Evolutionary conservation across 1,140 invertebrate species (phyloP).

Genomic region (Scaptomyza montana): DNA sequence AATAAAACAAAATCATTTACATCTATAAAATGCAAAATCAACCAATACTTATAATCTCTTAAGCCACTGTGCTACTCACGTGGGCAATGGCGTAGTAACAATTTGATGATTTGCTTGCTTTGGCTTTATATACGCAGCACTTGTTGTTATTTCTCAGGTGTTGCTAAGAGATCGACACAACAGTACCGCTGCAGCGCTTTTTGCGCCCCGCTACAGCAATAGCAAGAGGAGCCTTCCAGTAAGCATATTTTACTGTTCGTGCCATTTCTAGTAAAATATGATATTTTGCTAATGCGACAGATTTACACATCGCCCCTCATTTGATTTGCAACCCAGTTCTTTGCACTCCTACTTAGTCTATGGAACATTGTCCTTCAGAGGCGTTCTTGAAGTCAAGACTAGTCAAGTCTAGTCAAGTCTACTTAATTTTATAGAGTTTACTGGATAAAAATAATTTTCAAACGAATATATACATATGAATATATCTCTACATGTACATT

Average conservation of each 20-base stretch:
- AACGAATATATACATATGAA: too few species aligned
- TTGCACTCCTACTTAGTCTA: not conserved
- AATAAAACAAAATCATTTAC: too few species aligned
- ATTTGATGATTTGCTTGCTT: constrained; percentile 68
- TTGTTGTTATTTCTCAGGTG: constrained; percentile 2
- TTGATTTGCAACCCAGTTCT: constrained; percentile 46
- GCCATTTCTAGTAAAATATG: constrained; percentile 76
- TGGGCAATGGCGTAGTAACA: constrained; percentile 55
- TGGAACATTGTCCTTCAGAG: not conserved
- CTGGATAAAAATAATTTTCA: too few species aligned
- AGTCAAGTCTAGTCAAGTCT: too few species aligned
- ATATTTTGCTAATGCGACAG: constrained; percentile 80
- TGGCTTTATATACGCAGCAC: constrained; percentile 38
- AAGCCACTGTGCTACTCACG: constrained; percentile 21
- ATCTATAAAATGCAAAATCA: not conserved
- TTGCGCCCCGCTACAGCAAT: constrained; percentile 7
- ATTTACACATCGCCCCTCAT: constrained; percentile 65
- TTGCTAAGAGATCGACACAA: constrained; percentile 22
- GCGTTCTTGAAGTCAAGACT: not conserved
- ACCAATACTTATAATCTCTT: not conserved
- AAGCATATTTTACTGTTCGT: constrained; percentile 73
- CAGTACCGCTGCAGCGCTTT: not conserved
- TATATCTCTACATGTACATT: too few species aligned
- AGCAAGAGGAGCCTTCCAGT: constrained; percentile 20
- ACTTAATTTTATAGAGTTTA: too few species aligned